Conservation (phyloP, 2,888 invertebrate genomes). For the Polydrusus tereticollis region DNA sequence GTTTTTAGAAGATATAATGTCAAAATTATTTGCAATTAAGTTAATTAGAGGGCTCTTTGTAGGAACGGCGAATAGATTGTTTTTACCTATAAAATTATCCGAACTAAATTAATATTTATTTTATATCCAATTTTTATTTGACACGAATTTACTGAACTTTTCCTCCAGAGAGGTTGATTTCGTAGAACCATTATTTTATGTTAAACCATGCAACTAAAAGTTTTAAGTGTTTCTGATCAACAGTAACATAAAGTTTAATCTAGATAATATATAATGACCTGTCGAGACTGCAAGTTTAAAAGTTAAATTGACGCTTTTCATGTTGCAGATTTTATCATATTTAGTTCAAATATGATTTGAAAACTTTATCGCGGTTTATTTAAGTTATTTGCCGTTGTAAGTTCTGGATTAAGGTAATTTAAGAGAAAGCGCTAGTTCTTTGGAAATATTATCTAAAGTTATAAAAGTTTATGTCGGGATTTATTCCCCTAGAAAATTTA, state of each 20-base stretch:
- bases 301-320: slow-evolving; percentile 17
- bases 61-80: too few relatives aligned
- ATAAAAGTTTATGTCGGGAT: slow-evolving; percentile 10
- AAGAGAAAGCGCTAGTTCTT: neutral
- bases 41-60: too few relatives aligned
- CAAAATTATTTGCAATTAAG: neutral
- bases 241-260: neutral
- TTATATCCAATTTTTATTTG: too few relatives aligned
- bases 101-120: too few relatives aligned
- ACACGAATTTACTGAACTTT: neutral
- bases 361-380: slow-evolving; percentile 4
- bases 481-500: slow-evolving; percentile 4
- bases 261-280: neutral
- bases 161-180: neutral
- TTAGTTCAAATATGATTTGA: slow-evolving; percentile 1
- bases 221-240: neutral
- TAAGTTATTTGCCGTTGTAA: slow-evolving; percentile 4
- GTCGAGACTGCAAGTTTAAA: neutral
- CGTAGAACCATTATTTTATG: neutral
- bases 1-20: neutral
- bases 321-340: slow-evolving; percentile 9
- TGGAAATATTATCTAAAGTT: slow-evolving; percentile 2
- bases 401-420: slow-evolving; percentile 7
- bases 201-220: neutral
- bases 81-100: too few relatives aligned